A percentile compares a stretch with the other conserved stretches of the same genome.
Evolutionary conservation across 2,113 vertebrate species (phyloP).

Genomic region (Ahaetulla prasina): DNA sequence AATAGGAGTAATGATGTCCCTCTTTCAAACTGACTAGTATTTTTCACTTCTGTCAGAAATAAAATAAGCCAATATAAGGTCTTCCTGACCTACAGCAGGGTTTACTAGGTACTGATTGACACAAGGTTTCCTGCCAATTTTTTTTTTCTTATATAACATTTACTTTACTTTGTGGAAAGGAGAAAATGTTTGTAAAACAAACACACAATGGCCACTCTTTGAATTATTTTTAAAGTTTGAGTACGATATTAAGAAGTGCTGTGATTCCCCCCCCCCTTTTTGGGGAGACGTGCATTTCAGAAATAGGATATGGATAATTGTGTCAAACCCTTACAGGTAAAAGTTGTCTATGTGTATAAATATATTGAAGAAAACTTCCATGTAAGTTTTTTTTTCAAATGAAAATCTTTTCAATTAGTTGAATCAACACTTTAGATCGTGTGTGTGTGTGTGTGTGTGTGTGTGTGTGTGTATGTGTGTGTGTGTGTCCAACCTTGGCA

Average conservation of each 20-base stretch:
- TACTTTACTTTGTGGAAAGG: slow-evolving; percentile 3
- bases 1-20: neutral
- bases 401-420: neutral
- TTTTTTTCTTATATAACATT: slow-evolving; percentile 1
- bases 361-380: neutral
- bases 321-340: neutral
- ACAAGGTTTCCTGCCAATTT: neutral
- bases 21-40: neutral
- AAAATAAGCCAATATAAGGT: neutral
- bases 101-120: neutral
- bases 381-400: neutral
- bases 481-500: too few relatives aligned
- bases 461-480: too few relatives aligned
- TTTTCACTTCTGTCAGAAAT: neutral
- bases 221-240: neutral
- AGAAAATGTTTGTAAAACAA: neutral
- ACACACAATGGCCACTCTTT: neutral
- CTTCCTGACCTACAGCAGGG: neutral
- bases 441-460: too few relatives aligned
- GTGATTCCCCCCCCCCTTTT: too few relatives aligned
- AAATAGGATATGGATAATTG: neutral
- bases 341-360: neutral
- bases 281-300: neutral
- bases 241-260: neutral
- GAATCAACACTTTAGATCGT: neutral